Base-by-base conservation (phyloP, 1,140 invertebrate genomes). In the Atta texana region DNA sequence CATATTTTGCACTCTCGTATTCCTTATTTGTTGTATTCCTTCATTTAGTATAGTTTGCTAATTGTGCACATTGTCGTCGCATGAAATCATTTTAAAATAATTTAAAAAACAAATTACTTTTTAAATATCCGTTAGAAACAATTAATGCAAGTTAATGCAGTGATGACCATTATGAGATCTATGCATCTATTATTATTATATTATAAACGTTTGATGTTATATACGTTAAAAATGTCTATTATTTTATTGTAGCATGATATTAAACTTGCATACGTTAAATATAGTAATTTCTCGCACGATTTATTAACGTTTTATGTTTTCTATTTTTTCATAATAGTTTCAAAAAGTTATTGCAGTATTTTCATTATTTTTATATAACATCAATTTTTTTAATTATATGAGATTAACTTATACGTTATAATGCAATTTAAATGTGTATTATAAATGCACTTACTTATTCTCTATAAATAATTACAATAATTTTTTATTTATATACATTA, bases 21-120 rank as follows among this genome's bases (percentile, higher is more conserved):
- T 63, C 34, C 66, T 59, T 71, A n/a, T 88, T 18, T 85, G 12
- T 74, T 8, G 55, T 57, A 53, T 49, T 57, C n/a, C 21, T 66
- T 74, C 31, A 44, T 59, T 12, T 81, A 81, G 59, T 61, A 64
- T 71, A 44, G 74, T 51, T 90, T 71, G 64, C 69, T 91, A 89
- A 78, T 68, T 89, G 39, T 44, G 91, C 87, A 91, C 75, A 89
- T 90, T 74, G 74, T 72, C 86, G 87, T 90, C 89, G 91, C 87
- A 92, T 91, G 91, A 55, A 75, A 59, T 64, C 80, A 49, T 87
- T 18, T 84, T 89, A 84, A 49, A 76, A n/a, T 75, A 51, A 85
- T 18, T 84, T 89, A 84, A 49, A 76, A 18, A n/a, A 71, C 85
- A 85, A 59, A 66, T 34, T 66, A 24, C 59, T 53, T 44, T 10